Conservation (phyloP, 2,113 vertebrate species). For the Stigmatopora nigra region DNA sequence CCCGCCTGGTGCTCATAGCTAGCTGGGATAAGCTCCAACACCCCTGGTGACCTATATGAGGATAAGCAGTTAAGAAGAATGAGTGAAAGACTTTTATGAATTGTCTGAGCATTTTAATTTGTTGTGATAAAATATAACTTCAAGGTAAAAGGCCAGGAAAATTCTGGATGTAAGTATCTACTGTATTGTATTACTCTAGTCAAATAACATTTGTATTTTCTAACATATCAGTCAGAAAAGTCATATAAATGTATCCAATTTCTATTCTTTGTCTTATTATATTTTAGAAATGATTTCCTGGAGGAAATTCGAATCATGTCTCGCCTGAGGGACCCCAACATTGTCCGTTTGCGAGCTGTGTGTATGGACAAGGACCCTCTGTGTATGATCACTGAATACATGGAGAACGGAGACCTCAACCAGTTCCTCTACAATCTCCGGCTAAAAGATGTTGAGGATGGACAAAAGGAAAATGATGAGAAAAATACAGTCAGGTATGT, state of each 20-base stretch:
- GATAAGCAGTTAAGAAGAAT: too few relatives aligned
- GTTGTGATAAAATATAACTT: too few relatives aligned
- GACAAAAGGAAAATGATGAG: slow-evolving; percentile 25
- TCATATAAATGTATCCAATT: not conserved
- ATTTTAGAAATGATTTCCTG: slow-evolving; percentile 90
- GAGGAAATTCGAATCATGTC: slow-evolving; percentile 99
- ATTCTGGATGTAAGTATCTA: too few relatives aligned
- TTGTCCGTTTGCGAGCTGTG: slow-evolving; percentile 88
- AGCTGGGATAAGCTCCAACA: too few relatives aligned
- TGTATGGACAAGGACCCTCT: slow-evolving; percentile 86
- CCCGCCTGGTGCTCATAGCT: too few relatives aligned
- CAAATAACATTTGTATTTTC: not conserved
- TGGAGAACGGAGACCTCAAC: slow-evolving; percentile 97
- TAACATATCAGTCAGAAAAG: not conserved
- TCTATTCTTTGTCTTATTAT: not conserved
- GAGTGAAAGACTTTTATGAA: too few relatives aligned
- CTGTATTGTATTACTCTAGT: not conserved
- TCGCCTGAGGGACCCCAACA: slow-evolving; percentile 89
- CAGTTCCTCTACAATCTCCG: slow-evolving; percentile 90
- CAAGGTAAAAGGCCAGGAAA: too few relatives aligned
- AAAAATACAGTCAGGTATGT: slow-evolving; percentile 71
- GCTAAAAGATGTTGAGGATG: slow-evolving; percentile 37
- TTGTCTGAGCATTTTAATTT: too few relatives aligned
- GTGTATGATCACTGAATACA: slow-evolving; percentile 98
- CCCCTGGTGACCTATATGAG: too few relatives aligned